Base-by-base conservation (phyloP, 2,113 vertebrate genomes). In the Miniopterus natalensis region DNA sequence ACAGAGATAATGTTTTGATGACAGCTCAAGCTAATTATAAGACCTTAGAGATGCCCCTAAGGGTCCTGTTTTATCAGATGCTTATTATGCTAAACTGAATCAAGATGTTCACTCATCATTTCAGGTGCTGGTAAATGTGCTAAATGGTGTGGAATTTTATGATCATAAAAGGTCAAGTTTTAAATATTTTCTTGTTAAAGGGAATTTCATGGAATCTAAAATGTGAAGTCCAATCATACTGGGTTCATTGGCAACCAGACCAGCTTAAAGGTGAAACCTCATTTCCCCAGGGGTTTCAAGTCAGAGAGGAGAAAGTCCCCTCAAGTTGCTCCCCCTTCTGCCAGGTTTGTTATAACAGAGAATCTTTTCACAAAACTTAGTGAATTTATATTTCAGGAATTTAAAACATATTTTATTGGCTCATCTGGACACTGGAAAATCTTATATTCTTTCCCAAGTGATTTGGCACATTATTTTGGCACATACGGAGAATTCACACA, bases 281-380 rank as follows among this genome's bases (percentile, higher is more conserved):
- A 93, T 95, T 98, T 98, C 95, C 92, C 80, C 1, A 0, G 49
- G 75, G 95, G 71, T 65, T 96, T 97, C 93, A 91, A 95, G 93
- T 98, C 97, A 97, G 93, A 89, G 81, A 97, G 75, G 91, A 96
- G 94, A 96, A 97, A 97, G 79, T 96, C 92, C 97, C 97, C 47
- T 95, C 0, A 0, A 57, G 3, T 45, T 90, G 84, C 84, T 97
- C 93, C 94, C 93, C 80, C 94, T 97, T 95, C 96, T 97, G 95
- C 96, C 95, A 98, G 97, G 57, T 92, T 95, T 97, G 71, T 97
- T 93, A 94, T 97, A 98, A 98, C 97, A 98, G 95, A 98, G 98
- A 97, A 97, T 97, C 97, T 97, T 98, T 98, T 98, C 97, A 98
- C 97, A 95, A 97, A 98, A 97, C 40, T 17, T 63, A 97, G 96